Conservation (phyloP, 2,888 invertebrate species). For the Erynnis tages region DNA sequence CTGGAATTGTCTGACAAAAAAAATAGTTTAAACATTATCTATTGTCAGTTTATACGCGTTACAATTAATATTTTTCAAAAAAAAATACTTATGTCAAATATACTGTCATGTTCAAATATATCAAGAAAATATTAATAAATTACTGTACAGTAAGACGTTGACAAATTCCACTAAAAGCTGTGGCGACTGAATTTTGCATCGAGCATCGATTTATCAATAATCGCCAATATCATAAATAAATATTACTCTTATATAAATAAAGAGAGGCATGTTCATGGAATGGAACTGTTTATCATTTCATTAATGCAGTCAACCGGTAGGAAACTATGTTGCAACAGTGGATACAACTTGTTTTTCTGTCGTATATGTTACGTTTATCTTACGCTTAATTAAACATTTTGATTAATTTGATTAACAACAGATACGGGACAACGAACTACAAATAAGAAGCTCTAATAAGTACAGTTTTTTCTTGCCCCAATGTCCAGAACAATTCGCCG, state of each 20-base stretch:
- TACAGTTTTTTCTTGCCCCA: neutral
- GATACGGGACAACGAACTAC: conserved; percentile 17
- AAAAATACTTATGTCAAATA: no score
- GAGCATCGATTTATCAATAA: neutral
- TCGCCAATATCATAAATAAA: neutral
- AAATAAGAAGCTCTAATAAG: conserved; percentile 4
- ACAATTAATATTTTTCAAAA: no score
- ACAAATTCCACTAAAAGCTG: neutral
- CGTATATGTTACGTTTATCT: conserved; percentile 29
- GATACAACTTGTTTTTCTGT: conserved; percentile 29
- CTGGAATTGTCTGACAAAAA: no score
- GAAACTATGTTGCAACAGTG: conserved; percentile 41
- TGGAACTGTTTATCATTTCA: conserved; percentile 41
- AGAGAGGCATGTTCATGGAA: conserved; percentile 16
- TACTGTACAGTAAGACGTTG: neutral
- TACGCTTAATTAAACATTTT: conserved; percentile 31
- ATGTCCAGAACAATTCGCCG: neutral
- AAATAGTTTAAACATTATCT: no score
- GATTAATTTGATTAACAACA: conserved; percentile 39
- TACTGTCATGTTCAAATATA: no score
- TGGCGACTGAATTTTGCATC: neutral
- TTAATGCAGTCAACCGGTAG: conserved; percentile 37
- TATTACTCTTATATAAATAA: conserved; percentile 10
- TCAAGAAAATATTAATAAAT: no score
- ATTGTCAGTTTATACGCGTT: no score